These are phyloP conservation scores for Gallirallus australis DNA, from an alignment of 2,797 vertebrate genomes.

Conservation along the genomic window DNA sequence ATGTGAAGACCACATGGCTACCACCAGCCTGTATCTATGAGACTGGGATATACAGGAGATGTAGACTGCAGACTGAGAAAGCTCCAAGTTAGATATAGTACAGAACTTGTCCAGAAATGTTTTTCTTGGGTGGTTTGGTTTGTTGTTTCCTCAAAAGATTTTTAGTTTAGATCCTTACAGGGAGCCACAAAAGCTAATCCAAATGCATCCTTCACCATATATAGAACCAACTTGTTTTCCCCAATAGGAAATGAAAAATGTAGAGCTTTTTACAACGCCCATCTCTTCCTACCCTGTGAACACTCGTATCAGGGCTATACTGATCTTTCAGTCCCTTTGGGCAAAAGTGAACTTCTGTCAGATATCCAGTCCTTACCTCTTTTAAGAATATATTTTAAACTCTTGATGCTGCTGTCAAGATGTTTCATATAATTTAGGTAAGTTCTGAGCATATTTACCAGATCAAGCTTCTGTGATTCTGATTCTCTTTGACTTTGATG, in stretches of 20 bases:
- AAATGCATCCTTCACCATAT: background rate
- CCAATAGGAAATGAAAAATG: background rate
- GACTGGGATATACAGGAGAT: background rate
- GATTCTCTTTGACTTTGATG: background rate
- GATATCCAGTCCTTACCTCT: background rate
- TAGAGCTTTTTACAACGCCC: background rate
- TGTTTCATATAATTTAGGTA: background rate
- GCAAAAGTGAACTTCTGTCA: background rate
- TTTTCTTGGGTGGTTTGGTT: background rate
- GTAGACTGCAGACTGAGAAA: background rate
- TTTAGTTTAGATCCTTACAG: background rate
- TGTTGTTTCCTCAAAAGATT: background rate
- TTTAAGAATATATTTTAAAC: background rate
- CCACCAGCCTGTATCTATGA: background rate
- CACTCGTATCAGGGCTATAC: background rate
- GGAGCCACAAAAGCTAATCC: background rate
- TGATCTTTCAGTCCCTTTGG: background rate
- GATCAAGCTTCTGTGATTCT: background rate
- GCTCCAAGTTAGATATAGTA: background rate
- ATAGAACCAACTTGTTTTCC: background rate
- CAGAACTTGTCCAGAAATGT: background rate
- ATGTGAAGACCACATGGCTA: background rate
- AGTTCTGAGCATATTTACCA: background rate
- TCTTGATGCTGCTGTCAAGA: background rate
- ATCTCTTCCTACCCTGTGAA: background rate